phyloP scores from a whole-genome alignment of 2,113 vertebrate genomes.

The Ciconia maguari region DNA sequence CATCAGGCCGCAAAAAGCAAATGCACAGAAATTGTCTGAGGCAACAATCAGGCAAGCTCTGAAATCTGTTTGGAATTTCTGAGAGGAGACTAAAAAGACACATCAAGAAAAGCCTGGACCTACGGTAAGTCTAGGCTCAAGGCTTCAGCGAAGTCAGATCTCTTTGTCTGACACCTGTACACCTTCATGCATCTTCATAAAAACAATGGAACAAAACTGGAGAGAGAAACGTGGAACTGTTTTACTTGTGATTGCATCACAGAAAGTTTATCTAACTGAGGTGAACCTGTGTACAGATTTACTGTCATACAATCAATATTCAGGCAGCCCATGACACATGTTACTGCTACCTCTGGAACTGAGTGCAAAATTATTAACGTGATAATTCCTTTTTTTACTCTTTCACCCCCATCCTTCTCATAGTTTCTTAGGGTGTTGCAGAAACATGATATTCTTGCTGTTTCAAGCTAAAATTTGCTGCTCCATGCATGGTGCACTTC shows the following conservation, averaged over 20 bases:
- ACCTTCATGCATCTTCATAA: not conserved
- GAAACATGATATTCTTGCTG: not conserved
- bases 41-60: not conserved
- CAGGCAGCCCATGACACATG: not conserved
- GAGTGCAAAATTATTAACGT: not conserved
- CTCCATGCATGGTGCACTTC: not conserved
- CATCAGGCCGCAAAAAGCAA: slow-evolving; percentile 14
- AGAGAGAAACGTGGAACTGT: not conserved
- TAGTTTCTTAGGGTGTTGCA: not conserved
- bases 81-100: not conserved
- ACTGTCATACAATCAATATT: not conserved
- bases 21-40: not conserved
- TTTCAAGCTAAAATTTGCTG: not conserved
- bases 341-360: not conserved
- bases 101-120: not conserved
- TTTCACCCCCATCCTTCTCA: not conserved
- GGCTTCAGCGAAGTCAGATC: not conserved
- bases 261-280: not conserved
- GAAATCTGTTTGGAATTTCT: not conserved
- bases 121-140: not conserved
- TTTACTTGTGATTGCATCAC: not conserved
- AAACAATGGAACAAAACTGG: not conserved
- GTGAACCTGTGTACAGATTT: not conserved
- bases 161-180: not conserved
- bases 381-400: not conserved